Evolutionary conservation across 1,140 invertebrate genomes (phyloP), one percentile per base, ranked within the genome.

Genomic region (Intoshia linei): DNA sequence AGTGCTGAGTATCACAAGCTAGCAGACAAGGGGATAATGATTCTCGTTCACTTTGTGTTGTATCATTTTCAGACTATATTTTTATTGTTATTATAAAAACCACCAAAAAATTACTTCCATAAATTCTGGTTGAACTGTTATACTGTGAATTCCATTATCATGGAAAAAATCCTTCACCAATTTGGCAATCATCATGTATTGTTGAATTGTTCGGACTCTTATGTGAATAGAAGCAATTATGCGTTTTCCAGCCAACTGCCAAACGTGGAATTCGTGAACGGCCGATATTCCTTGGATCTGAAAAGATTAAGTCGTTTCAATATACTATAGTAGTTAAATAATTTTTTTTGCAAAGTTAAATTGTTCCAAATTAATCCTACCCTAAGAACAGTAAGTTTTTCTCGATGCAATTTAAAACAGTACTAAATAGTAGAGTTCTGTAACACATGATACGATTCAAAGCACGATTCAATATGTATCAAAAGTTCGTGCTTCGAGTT

Each of bases 231-330:
- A 64, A 0, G 64, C 65, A 35, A 67, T 63, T 18, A 66, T 62
- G 30, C 57, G 45, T 36, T 62, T 61, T 4, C 63, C 62, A 24
- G 62, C 57, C 35, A 67, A 44, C 40, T 63, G 61, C 65, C 65
- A 66, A 13, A 67, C 55, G 43, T 66, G 64, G 42, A 67, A 62
- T 40, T 67, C 66, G 40, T 67, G 64, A 5, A 66, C 57, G 15
- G 59, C 60, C 15, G 61, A 27, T 15, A 66, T 53, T 19, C 64
- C 65, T 15, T 60, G 50, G 36, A 67, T 54, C 60, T 65, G 40
- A 4, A 43, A 44, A 29, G 17, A 19, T 20, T 35, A 22, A 7
- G 7, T 14, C 15, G 7, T 10, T 7, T 13, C 21, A 24, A 10
- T 17, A 10, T 13, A 10, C 15, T 13, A 7, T 15, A 10, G 7